Base-by-base conservation (phyloP, 2,888 invertebrate species). In the Tigriopus californicus region DNA sequence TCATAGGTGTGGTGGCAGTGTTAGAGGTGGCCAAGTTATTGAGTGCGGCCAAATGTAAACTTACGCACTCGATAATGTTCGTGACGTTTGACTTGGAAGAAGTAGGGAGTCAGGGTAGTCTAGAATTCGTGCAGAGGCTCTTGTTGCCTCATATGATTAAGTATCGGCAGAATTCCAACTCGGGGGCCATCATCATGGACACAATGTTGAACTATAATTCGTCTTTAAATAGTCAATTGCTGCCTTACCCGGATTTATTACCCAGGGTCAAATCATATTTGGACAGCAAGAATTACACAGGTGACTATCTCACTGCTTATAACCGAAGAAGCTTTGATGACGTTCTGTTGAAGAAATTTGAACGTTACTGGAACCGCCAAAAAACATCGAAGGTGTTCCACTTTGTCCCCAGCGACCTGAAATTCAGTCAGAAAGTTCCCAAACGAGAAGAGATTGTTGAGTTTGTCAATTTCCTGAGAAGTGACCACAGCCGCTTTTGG, bases 401-500 rank as follows among this genome's bases (percentile, higher is more conserved):
- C 33, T 33, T 33, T 33, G 33, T 33, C 8, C 33, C 33, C 3
- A 25, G 25, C 2, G 33, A 25, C 10, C 8, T 52, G 1, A 5
- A 52, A 20, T 20, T 52, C 10, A 52, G n/a, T 15, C 11, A 25
- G 24, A 52, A 52, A 13, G 5, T 15, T 13, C 33, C 52, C 6
- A 24, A 25, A 2, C 18, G 20, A 11, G 25, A 20, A 20, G 15
- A 24, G 15, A 52, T 52, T 11, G 13, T 15, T 15, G 33, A 20
- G 10, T 25, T 25, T 24, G n/a, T 52, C 12, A 6, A 52, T 22
- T 52, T 52, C 4, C 52, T 52, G 6, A n/a, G 25, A 25, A 52
- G 52, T 20, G 52, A 52, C 22, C 52, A 52, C 22, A 24, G 25
- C 18, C 52, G 52, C 10, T 52, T 52, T 24, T 52, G 52, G 52